phyloP scores from a whole-genome alignment of 2,888 invertebrate genomes.

The Synanthedon myopaeformis region DNA sequence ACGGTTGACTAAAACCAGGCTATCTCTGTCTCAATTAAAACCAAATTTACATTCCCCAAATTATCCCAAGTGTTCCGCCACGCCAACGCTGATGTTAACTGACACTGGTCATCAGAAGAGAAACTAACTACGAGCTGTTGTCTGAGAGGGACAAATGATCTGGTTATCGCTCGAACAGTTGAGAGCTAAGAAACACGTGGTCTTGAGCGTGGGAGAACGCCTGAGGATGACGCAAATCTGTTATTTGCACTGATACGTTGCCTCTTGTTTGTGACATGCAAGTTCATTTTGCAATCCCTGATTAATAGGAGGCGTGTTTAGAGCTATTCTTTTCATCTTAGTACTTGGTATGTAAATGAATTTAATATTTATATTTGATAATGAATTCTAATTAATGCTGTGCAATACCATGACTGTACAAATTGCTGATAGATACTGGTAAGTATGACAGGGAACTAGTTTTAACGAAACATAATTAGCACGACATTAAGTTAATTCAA shows the following conservation, averaged over 20 bases:
- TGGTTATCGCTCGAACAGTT: not conserved
- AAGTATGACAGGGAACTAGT: too few species aligned
- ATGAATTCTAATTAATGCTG: too few species aligned
- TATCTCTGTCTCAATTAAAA: conserved; percentile 12
- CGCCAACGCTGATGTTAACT: not conserved
- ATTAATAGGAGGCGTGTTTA: conserved; percentile 13
- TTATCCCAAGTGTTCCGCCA: not conserved
- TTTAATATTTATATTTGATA: not conserved
- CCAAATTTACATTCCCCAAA: not conserved
- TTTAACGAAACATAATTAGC: too few species aligned
- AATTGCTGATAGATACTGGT: too few species aligned
- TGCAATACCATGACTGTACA: too few species aligned
- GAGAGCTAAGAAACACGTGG: not conserved
- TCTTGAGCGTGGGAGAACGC: conserved; percentile 43
- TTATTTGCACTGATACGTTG: conserved; percentile 7
- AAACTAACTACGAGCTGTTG: not conserved
- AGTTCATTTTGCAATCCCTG: conserved; percentile 39
- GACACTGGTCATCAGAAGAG: not conserved
- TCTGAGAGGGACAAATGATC: conserved; percentile 15
- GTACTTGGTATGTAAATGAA: not conserved
- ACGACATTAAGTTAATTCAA: too few species aligned
- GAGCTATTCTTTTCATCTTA: not conserved
- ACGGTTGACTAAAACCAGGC: conserved; percentile 1
- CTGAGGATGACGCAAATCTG: conserved; percentile 17
- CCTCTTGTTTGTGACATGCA: conserved; percentile 24